Evolutionary conservation across 2,797 vertebrate species (phyloP), one percentile per base, ranked within the genome.

Genomic region (Enteromius trimaculatus): DNA sequence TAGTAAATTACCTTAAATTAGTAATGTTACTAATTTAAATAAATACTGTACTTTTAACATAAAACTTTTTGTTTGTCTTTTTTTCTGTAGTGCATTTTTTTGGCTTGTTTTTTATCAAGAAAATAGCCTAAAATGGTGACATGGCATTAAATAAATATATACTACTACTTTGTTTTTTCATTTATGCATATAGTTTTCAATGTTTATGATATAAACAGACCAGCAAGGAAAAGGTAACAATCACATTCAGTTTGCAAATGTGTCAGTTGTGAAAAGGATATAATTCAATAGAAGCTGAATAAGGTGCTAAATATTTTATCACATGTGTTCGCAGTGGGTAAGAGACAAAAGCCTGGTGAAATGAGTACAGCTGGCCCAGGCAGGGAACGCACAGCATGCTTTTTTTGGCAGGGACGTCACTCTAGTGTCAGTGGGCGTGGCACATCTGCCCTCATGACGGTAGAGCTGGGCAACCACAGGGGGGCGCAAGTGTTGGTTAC

Each of bases 331-430:
- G 4, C 88, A 96, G 95, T 95, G 86, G 93, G 94, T 77, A 95
- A 95, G 88, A 90, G 95, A 3, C 94, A 94, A 88, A 94, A 93
- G 86, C 95, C 94, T 0, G 93, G 93, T 9, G 94, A 95, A 89
- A 85, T 93, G 83, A 95, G 94, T 21, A 87, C 89, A 1, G 90
- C 91, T 0, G 89, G 89, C 37, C 88, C 94, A 0, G 95, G 95
- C 7, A 90, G 94, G 81, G 95, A 95, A 90, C 93, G 95, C 84
- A 92, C 86, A 0, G 94, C 95, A 2, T 95, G 94, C 81, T 96
- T 96, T 83, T 96, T 96, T 91, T 96, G 95, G 95, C 95, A 96
- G 89, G 95, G 95, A 72, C 86, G 89, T 21, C 90, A 90, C 39
- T 96, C 95, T 58, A 94, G 94, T 34, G 83, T 93, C 88, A 95